Conservation (phyloP, 2,113 vertebrate species). For the Psephotus haematonotus region DNA sequence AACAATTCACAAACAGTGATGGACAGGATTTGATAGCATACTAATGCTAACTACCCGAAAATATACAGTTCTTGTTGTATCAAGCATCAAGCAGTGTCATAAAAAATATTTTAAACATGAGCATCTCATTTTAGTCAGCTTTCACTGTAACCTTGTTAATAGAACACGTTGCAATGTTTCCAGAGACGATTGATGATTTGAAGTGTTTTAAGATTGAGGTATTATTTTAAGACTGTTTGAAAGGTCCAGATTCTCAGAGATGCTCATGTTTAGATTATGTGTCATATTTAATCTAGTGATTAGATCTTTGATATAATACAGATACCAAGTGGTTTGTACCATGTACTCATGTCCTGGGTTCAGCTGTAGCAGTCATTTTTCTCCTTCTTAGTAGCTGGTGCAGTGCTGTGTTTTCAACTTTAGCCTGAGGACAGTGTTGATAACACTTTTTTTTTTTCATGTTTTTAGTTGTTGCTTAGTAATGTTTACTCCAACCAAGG, state of each 20-base stretch:
- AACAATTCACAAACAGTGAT: constrained; percentile 24
- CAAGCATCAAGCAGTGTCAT: not conserved
- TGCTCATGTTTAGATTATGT: not conserved
- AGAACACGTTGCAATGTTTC: not conserved
- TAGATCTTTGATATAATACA: not conserved
- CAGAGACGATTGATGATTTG: not conserved
- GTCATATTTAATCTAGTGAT: not conserved
- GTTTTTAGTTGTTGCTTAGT: not conserved
- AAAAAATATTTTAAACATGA: not conserved
- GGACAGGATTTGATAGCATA: constrained; percentile 56
- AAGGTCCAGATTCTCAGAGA: not conserved
- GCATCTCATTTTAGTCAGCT: not conserved
- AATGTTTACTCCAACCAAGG: not conserved
- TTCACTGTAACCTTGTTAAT: not conserved
- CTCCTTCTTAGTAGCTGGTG: not conserved
- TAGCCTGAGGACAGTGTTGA: not conserved
- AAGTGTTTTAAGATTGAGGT: not conserved
- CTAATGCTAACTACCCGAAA: constrained; percentile 38
- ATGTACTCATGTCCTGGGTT: not conserved
- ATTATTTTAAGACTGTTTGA: not conserved
- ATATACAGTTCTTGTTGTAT: not conserved
- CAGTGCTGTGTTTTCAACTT: not conserved
- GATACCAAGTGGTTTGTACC: not conserved
- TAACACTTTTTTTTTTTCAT: not conserved
- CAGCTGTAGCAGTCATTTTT: not conserved